Conservation (phyloP, 2,797 vertebrate genomes). For the Gorsachius magnificus region DNA sequence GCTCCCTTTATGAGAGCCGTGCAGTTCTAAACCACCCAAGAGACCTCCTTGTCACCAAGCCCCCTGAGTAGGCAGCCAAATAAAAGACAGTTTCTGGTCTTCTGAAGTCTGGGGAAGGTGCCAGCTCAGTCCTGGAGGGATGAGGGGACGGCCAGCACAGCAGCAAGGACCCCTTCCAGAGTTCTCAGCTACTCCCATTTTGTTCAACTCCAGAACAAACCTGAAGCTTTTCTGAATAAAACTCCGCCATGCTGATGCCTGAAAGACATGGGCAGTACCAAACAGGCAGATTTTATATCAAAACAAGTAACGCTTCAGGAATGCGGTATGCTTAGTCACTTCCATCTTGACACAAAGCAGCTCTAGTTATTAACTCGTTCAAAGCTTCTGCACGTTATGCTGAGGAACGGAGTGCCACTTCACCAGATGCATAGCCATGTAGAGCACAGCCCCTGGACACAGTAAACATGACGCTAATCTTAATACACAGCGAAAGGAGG, state of each 20-base stretch:
- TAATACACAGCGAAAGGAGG: background rate
- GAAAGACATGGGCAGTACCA: background rate
- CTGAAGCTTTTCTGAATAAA: background rate
- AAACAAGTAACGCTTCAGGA: conserved; percentile 38
- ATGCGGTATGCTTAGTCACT: background rate
- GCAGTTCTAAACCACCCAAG: background rate
- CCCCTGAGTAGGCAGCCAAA: background rate
- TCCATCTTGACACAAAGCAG: background rate
- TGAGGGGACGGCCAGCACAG: background rate
- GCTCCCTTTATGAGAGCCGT: background rate
- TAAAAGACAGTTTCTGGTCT: background rate
- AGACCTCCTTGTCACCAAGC: background rate
- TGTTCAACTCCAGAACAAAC: background rate
- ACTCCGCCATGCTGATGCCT: background rate
- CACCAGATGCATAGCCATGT: background rate
- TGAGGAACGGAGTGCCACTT: background rate
- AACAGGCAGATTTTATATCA: background rate
- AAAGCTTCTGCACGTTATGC: background rate
- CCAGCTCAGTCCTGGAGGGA: background rate
- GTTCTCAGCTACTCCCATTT: background rate
- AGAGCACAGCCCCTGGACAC: background rate
- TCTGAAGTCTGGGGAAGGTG: background rate
- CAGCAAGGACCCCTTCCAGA: background rate
- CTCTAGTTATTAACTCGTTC: background rate
- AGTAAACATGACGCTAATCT: background rate